Base-by-base conservation (phyloP, 2,113 vertebrate genomes). In the Antechinus flavipes region DNA sequence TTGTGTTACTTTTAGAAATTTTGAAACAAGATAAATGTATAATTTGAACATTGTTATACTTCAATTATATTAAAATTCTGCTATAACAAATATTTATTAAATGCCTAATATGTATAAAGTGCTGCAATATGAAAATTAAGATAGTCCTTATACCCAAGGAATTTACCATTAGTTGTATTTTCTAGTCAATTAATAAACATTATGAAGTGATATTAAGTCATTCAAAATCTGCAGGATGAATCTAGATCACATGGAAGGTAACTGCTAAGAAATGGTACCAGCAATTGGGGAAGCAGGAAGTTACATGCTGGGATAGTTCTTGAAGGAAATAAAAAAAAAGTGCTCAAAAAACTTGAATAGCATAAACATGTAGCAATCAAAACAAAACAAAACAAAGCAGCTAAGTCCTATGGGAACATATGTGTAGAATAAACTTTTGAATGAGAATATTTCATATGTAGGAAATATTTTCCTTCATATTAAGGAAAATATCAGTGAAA, bases 1-100 rank as follows among this genome's bases (percentile, higher is more conserved):
- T 92, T 42, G 89, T 2, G 68, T 3, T 92, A 50, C 14, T 96
- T 97, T 96, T 92, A 84, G 49, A 52, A 2, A 91, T 92, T 54
- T 84, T 84, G 52, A 89, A 30, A 76, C 10, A 93, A 61, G 27
- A 76, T 53, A 90, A 93, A n/a, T 3, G 8, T 47, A 16, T 49
- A 61, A 56, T 90, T 95, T 68, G 93, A 94, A 90, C 5, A 53
- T 26, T 90, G 2, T 30, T 7, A 42, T 42, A n/a, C 35, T 76
- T n/a, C 35, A n/a, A 7, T n/a, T n/a, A n/a, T 76, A 76, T n/a
- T 76, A 5, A 76, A 12, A n/a, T 76, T 76, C 14, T 76, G n/a
- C 35, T 7, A n/a, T n/a, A 19, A n/a, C 30, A 76, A n/a, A 76
- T 76, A 76, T 76, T n/a, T 76, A 6, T 76, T 76, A 76, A 1